Evolutionary conservation across 2,797 vertebrate species (phyloP).

Genomic region (Gorsachius magnificus): DNA sequence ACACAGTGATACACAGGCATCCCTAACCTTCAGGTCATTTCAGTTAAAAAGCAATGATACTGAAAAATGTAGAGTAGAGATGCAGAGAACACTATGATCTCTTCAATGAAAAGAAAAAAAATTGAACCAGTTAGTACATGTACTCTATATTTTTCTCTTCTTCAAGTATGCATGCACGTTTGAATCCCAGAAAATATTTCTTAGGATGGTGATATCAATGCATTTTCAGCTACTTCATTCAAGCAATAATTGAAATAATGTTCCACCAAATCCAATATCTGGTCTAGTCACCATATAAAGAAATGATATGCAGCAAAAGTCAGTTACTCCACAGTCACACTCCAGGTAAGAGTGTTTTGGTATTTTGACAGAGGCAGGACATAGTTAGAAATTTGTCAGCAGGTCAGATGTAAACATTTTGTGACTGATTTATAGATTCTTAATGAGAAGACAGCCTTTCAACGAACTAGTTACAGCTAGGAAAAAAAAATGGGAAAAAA

Average conservation of each 20-base stretch:
- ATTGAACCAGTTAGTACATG: neutral
- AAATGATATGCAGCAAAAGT: neutral
- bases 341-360: neutral
- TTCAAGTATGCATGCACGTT: neutral
- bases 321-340: neutral
- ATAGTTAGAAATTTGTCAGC: neutral
- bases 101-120: neutral
- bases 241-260: neutral
- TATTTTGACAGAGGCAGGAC: neutral
- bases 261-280: neutral
- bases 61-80: neutral
- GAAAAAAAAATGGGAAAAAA: rapidly evolving
- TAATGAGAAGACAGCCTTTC: neutral
- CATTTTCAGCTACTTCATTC: neutral
- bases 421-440: neutral
- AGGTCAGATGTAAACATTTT: neutral
- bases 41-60: neutral
- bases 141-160: neutral
- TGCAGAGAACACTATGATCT: neutral
- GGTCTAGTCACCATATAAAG: neutral
- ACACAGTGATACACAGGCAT: neutral
- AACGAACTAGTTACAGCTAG: neutral
- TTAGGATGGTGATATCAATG: neutral
- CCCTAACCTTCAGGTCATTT: neutral
- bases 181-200: neutral